phyloP scores from a whole-genome alignment of 2,113 vertebrate genomes.

The Catharus fuscescens region DNA sequence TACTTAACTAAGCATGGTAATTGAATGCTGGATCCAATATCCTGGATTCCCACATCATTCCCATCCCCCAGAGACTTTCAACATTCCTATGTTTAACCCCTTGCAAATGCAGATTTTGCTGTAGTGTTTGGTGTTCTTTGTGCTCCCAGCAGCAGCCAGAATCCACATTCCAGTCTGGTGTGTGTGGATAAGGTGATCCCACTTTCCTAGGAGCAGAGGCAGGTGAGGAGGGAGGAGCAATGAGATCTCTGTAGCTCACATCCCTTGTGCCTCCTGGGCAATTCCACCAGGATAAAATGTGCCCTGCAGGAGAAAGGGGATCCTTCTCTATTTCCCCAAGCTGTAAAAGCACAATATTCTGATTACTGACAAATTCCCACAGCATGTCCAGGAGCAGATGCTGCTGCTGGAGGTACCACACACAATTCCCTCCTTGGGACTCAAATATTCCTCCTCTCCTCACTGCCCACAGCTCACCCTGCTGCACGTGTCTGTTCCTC shows the following conservation, averaged over 20 bases:
- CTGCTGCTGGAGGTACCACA: not conserved
- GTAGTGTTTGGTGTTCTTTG: not conserved
- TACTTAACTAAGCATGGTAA: constrained; percentile 63
- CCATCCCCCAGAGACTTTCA: not conserved
- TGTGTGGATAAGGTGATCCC: not conserved
- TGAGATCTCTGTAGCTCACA: not conserved
- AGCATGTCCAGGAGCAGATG: not conserved
- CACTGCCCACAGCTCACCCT: not conserved
- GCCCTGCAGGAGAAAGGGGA: not conserved
- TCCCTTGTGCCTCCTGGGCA: not conserved
- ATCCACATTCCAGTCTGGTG: not conserved
- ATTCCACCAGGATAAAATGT: not conserved
- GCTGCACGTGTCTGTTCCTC: not conserved
- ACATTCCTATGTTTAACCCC: not conserved
- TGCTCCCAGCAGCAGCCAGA: not conserved
- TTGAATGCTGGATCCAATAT: constrained; percentile 29
- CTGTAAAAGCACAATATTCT: not conserved
- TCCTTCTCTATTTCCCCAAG: not conserved
- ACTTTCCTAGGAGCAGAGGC: not conserved
- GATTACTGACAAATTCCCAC: not conserved
- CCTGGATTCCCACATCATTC: not conserved
- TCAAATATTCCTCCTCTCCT: not conserved
- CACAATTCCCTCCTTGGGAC: not conserved
- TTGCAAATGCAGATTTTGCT: not conserved
- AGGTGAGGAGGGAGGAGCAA: not conserved